Evolutionary conservation across 2,797 vertebrate species (phyloP).

Genomic region (Limnodromus scolopaceus): DNA sequence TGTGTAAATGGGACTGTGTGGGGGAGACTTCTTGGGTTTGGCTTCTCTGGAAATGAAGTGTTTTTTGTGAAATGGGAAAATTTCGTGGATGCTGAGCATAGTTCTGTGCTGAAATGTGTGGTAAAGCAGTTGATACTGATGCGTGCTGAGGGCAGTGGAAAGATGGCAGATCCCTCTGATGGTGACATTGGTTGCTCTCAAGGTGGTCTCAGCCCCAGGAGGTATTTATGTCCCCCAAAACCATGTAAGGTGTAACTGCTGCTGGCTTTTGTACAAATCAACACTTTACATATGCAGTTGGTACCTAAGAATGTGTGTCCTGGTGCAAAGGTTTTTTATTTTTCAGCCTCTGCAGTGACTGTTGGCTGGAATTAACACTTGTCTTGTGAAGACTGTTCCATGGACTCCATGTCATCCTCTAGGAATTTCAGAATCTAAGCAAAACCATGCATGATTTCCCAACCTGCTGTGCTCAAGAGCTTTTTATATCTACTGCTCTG

Average conservation of each 20-base stretch:
- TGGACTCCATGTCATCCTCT: not conserved
- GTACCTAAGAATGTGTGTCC: not conserved
- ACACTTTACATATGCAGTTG: rapidly evolving
- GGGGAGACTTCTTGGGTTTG: not conserved
- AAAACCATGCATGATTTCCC: rapidly evolving
- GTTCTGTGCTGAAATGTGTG: not conserved
- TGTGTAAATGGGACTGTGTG: not conserved
- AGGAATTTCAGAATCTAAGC: not conserved
- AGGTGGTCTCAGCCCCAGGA: not conserved
- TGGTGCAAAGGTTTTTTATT: not conserved
- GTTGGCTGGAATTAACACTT: not conserved
- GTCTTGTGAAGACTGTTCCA: not conserved
- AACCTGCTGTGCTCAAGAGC: rapidly evolving
- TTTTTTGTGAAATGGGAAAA: not conserved
- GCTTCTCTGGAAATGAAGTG: not conserved
- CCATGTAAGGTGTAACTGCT: not conserved
- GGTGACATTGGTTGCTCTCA: not conserved
- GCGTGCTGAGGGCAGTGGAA: not conserved
- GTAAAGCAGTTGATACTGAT: rapidly evolving
- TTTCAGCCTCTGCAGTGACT: too few relatives aligned
- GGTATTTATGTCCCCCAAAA: rapidly evolving
- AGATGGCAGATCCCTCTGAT: not conserved
- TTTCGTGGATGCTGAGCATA: not conserved
- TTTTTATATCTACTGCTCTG: rapidly evolving
- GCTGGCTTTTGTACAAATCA: not conserved